Evolutionary conservation across 1,140 invertebrate species (phyloP), one percentile per base, ranked within the genome.

Genomic region (Eufriesea mexicana): DNA sequence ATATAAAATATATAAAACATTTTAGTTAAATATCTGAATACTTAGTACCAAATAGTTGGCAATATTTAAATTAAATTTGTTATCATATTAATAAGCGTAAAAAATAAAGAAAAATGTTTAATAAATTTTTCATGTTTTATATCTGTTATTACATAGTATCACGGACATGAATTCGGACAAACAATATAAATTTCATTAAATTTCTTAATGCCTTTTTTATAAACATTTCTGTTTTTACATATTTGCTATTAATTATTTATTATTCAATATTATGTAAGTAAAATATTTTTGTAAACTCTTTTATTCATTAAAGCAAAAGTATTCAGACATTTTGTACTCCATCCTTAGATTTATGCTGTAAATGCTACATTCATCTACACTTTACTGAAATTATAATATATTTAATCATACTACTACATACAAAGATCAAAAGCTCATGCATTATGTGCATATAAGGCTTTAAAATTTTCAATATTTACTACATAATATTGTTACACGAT

Each of bases 1-100:
- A 18, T 35, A 18, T 14, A 42, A 67, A 77, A 25, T 47, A 23
- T 8, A 28, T 68, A 68, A 25, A 55, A 45, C 0, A 2, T 23
- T n/a, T 66, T 42, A 35, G 2, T 28, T 45, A 49, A 66, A 66
- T 54, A 77, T 35, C 35, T 64, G 20, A 68, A 68, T 57, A 68
- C n/a, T 68, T 64, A 1, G 14, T 45, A 76, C 47, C 23, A 47
- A 78, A 78, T 23, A 64, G 1, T 42, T 77, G 8, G 28, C 14
- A 51, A 35, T 75, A 75, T 47, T 61, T 51, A 28, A 51, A 75
- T 35, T 18, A 23, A 70, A 10, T 23, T 64, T 18, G 7, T 59
- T 5, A 61, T 45, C 45, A 35, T 9, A 42, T 64, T 0, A 64
- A 64, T 20, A 64, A n/a, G n/a, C n/a, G n/a, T 20, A 64, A 0